Conservation (phyloP, 2,888 invertebrate species). For the Piscicola geometra region DNA sequence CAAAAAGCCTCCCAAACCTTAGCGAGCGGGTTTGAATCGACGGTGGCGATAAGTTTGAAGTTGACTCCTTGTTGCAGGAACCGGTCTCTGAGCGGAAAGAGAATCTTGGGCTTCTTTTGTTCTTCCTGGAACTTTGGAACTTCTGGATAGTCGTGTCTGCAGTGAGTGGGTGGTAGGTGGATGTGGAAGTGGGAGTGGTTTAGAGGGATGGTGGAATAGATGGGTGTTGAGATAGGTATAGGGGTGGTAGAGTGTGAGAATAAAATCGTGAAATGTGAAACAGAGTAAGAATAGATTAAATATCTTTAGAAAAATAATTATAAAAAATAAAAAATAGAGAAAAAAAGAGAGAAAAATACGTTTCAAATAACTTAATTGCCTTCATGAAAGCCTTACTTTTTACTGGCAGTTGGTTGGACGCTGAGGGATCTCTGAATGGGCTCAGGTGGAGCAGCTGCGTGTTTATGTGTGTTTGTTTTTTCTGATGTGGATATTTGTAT, state of each 20-base stretch:
- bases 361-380: too few relatives aligned
- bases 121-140: conserved; percentile 43
- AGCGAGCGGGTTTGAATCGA: conserved; percentile 89
- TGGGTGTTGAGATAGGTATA: too few relatives aligned
- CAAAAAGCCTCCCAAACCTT: conserved; percentile 62
- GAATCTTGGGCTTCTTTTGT: conserved; percentile 75
- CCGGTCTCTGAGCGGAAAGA: conserved; percentile 95
- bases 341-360: too few relatives aligned
- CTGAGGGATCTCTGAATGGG: conserved; percentile 40
- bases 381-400: conserved; percentile 11
- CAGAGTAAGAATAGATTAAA: too few relatives aligned
- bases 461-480: too few relatives aligned
- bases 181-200: too few relatives aligned
- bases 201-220: too few relatives aligned
- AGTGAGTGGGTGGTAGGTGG: too few relatives aligned
- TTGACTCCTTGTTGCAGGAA: conserved; percentile 88
- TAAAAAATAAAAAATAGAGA: too few relatives aligned
- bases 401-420: conserved; percentile 41
- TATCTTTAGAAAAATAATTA: too few relatives aligned
- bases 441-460: conserved; percentile 35
- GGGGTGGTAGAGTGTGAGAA: too few relatives aligned
- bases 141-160: conserved; percentile 45
- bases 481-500: background rate
- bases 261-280: too few relatives aligned
- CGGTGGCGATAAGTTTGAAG: conserved; percentile 93